phyloP scores from a whole-genome alignment of 1,140 invertebrate genomes.

The Halesus radiatus region DNA sequence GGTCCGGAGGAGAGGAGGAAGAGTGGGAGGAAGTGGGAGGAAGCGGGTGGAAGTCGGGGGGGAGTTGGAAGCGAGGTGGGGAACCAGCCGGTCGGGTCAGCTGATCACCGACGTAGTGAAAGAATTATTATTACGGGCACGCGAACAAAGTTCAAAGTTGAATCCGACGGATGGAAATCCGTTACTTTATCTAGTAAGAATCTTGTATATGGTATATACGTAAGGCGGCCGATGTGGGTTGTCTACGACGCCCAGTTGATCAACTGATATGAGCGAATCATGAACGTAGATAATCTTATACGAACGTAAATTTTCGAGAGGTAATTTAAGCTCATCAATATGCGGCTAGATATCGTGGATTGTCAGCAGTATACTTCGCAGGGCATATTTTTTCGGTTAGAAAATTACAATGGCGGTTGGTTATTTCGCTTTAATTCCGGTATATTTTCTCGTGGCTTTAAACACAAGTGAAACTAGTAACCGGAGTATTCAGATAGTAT shows the following conservation, averaged over 20 bases:
- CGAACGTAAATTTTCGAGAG: no score
- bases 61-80: neutral
- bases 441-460: no score
- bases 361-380: no score
- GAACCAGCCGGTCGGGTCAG: slow-evolving; percentile 38
- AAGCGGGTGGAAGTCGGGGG: neutral
- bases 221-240: neutral
- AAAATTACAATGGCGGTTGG: no score
- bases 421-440: no score
- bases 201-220: neutral
- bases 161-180: neutral
- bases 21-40: neutral
- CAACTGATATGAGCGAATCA: neutral
- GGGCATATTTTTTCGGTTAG: no score
- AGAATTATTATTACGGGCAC: slow-evolving; percentile 18
- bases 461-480: no score
- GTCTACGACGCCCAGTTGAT: neutral
- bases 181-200: neutral
- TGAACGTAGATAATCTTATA: no score
- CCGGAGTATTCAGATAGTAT: no score
- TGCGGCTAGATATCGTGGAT: no score
- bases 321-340: no score
- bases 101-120: slow-evolving; percentile 35
- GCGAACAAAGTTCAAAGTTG: slow-evolving; percentile 24
- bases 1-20: slow-evolving; percentile 1